phyloP scores from a whole-genome alignment of 2,797 vertebrate species.

The Acanthopagrus latus region DNA sequence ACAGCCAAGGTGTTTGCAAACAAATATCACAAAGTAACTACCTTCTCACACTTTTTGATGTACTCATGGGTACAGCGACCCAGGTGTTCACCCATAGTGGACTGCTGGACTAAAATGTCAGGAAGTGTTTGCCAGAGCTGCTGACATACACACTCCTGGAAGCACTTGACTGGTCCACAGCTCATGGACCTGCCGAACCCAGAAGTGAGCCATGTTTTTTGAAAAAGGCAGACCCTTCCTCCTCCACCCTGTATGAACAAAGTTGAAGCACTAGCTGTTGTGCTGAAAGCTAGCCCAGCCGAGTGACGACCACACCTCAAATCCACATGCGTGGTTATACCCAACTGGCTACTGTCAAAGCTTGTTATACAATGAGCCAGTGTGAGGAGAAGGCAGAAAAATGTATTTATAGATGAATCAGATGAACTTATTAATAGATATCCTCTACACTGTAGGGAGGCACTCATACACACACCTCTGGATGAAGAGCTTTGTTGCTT shows the following conservation, averaged over 20 bases:
- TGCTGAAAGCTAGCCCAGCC: conserved; percentile 52
- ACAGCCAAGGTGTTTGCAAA: no score
- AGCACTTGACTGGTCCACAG: background rate
- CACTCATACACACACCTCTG: conserved; percentile 24
- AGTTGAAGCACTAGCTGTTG: conserved; percentile 37
- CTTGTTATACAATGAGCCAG: conserved; percentile 57
- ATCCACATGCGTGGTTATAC: conserved; percentile 35
- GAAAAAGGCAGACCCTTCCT: background rate
- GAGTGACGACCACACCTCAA: conserved; percentile 3
- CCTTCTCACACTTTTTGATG: no score
- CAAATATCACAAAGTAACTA: no score
- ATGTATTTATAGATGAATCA: conserved; percentile 82
- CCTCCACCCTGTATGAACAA: conserved; percentile 9
- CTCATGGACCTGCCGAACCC: background rate
- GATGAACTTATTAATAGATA: conserved; percentile 80
- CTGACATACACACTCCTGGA: no score
- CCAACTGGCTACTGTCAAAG: conserved; percentile 63
- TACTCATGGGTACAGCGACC: no score
- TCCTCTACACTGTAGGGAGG: conserved; percentile 66
- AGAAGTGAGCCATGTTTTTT: background rate
- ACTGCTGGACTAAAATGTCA: no score
- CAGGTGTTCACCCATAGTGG: no score
- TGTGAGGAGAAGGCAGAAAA: conserved; percentile 66
- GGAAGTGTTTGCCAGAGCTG: no score
- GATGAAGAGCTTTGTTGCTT: conserved; percentile 65